Conservation (phyloP, 1,140 invertebrate species). For the Microplitis demolitor region DNA sequence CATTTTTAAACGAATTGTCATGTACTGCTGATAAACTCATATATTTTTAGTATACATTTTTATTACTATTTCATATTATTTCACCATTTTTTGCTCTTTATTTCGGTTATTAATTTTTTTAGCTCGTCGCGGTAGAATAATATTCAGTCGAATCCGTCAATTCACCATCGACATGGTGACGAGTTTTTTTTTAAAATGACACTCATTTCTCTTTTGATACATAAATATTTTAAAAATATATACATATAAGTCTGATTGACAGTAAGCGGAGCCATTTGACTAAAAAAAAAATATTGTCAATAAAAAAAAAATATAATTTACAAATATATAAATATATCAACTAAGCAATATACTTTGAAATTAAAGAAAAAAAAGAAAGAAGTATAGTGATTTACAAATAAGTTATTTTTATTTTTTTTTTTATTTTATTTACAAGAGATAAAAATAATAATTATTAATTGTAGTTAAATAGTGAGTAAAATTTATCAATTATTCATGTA, state of each 20-base stretch:
- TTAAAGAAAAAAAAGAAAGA: too few relatives aligned
- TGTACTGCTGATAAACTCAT: too few relatives aligned
- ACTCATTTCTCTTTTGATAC: not conserved
- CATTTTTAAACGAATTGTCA: too few relatives aligned
- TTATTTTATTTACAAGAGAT: too few relatives aligned
- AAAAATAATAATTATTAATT: too few relatives aligned
- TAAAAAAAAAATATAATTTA: too few relatives aligned
- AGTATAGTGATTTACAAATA: too few relatives aligned
- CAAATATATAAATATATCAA: too few relatives aligned
- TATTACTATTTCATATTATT: not conserved
- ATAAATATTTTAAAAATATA: not conserved
- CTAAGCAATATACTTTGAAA: too few relatives aligned
- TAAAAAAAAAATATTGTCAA: not conserved
- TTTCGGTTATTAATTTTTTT: conserved; percentile 3
- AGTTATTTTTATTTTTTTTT: too few relatives aligned
- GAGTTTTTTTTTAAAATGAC: conserved; percentile 9
- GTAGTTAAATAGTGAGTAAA: too few relatives aligned
- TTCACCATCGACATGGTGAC: not conserved
- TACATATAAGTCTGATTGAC: not conserved
- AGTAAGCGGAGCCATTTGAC: not conserved
- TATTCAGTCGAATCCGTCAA: conserved; percentile 4
- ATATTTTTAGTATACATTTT: not conserved
- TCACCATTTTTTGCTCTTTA: not conserved
- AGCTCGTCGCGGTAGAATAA: not conserved
- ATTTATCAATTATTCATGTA: too few relatives aligned